A percentile compares a stretch with the other conserved stretches of the same genome.
Evolutionary conservation across 1,140 invertebrate genomes (phyloP).

Genomic region (Dendroctonus valens): DNA sequence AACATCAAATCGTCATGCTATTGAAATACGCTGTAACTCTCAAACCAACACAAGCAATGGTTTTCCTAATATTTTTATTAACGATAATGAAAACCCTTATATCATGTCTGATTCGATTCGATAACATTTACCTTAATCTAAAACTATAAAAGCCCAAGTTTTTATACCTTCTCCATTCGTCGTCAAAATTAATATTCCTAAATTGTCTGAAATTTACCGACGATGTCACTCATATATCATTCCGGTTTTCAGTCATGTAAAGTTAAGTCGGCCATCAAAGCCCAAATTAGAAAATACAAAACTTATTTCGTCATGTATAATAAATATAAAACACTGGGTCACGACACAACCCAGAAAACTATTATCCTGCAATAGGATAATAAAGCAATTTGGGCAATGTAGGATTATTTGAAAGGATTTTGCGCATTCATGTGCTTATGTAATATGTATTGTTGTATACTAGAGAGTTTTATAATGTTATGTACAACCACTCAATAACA

Average conservation of each 20-base stretch:
- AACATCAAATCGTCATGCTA: too few relatives aligned
- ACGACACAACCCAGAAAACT: slow-evolving; percentile 27
- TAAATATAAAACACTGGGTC: slow-evolving; percentile 31
- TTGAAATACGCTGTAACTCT: too few relatives aligned
- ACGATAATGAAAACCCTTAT: too few relatives aligned
- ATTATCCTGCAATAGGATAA: slow-evolving; percentile 31
- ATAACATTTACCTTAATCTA: too few relatives aligned
- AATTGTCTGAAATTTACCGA: slow-evolving; percentile 14
- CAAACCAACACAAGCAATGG: neutral
- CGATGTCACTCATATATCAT: slow-evolving; percentile 27
- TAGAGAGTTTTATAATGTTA: too few relatives aligned
- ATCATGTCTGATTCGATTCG: too few relatives aligned
- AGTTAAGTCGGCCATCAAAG: slow-evolving; percentile 20
- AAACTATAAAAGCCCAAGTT: too few relatives aligned
- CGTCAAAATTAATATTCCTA: slow-evolving; percentile 16
- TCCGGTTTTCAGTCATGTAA: slow-evolving; percentile 19
- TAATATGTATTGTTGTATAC: too few relatives aligned
- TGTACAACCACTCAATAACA: too few relatives aligned
- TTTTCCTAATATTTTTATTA: too few relatives aligned
- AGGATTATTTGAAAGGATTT: neutral
- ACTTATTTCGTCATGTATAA: slow-evolving; percentile 30
- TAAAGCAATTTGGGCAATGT: slow-evolving; percentile 30
- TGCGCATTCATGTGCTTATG: too few relatives aligned
- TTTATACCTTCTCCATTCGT: neutral
- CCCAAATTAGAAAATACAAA: slow-evolving; percentile 31